Evolutionary conservation across 2,113 vertebrate species (phyloP).

Genomic region (Hyperoodon ampullatus): DNA sequence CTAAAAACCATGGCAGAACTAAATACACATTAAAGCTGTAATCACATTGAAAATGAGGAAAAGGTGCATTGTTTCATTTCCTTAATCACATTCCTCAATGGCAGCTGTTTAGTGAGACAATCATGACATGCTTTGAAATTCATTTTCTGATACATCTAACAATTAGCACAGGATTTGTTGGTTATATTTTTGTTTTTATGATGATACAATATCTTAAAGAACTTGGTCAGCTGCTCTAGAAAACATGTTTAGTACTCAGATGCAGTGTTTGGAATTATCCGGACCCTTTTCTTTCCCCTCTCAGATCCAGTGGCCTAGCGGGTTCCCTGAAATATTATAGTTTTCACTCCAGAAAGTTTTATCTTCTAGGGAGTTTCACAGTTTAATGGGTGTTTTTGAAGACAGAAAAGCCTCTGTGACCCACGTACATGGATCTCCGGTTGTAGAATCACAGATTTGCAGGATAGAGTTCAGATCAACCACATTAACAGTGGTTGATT

Average conservation of each 20-base stretch:
- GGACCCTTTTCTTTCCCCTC: background rate
- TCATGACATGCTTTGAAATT: background rate
- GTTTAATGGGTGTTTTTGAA: background rate
- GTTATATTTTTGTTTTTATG: background rate
- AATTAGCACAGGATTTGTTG: background rate
- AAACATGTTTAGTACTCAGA: background rate
- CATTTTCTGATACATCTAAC: background rate
- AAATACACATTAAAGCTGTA: background rate
- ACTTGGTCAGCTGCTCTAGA: background rate
- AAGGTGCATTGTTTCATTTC: background rate
- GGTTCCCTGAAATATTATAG: background rate
- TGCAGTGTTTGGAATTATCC: background rate
- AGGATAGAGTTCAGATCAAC: background rate
- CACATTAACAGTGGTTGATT: too few species aligned
- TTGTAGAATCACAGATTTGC: background rate
- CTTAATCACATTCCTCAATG: background rate
- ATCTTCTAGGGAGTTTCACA: background rate
- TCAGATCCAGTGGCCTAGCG: background rate
- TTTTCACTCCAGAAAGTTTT: background rate
- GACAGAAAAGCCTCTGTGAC: background rate
- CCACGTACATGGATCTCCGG: background rate
- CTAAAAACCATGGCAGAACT: background rate
- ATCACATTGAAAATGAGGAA: background rate
- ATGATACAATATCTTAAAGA: background rate
- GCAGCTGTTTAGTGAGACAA: background rate